Conservation (phyloP, 2,888 invertebrate genomes). For the Synergus umbraculus region DNA sequence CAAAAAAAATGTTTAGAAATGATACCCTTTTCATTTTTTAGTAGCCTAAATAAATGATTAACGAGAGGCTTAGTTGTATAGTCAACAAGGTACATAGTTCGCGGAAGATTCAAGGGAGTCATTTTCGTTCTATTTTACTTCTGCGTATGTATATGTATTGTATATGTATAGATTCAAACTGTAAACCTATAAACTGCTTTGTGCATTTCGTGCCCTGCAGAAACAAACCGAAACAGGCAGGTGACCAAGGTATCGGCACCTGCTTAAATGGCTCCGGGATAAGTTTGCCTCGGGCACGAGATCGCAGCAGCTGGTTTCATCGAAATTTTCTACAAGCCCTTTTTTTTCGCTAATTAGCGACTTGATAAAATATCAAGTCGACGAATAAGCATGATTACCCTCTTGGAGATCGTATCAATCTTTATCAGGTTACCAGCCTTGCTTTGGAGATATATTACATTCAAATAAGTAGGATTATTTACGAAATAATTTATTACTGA, state of each 20-base stretch:
- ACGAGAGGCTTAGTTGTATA: neutral
- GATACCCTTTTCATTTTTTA: neutral
- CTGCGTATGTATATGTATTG: neutral
- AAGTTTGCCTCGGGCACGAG: slow-evolving; percentile 48
- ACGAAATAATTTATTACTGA: neutral
- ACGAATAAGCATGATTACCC: slow-evolving; percentile 37
- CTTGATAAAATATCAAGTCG: slow-evolving; percentile 45
- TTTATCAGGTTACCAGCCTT: neutral
- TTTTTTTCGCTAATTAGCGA: slow-evolving; percentile 52
- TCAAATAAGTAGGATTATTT: neutral
- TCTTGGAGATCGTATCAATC: slow-evolving; percentile 6
- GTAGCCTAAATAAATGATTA: neutral
- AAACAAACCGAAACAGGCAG: slow-evolving; percentile 51
- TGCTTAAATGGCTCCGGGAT: slow-evolving; percentile 56
- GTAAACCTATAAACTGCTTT: slow-evolving; percentile 37
- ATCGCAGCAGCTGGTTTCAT: slow-evolving; percentile 60
- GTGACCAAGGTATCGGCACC: slow-evolving; percentile 61
- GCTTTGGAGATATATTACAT: neutral
- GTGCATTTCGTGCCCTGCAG: slow-evolving; percentile 47
- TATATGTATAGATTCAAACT: neutral
- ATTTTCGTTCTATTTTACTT: slow-evolving; percentile 6
- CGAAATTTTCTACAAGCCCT: slow-evolving; percentile 45
- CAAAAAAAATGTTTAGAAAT: slow-evolving; percentile 20
- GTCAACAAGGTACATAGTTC: neutral
- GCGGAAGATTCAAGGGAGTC: neutral